Conservation (phyloP, 1,140 invertebrate species). For the Vollenhovia emeryi region DNA sequence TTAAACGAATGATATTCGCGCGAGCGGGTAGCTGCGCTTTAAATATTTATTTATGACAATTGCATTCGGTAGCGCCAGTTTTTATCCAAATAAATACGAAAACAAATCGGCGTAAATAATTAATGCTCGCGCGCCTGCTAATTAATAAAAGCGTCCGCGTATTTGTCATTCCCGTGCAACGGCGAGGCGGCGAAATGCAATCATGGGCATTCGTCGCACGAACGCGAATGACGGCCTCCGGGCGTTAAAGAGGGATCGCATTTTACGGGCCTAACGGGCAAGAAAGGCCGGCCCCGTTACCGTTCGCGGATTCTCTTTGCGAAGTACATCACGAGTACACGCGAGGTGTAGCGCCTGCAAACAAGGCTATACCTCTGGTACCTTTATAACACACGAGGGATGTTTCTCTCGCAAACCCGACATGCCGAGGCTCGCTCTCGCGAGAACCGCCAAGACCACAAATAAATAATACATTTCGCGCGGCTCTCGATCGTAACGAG, state of each 20-base stretch:
- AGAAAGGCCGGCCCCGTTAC: slow-evolving; percentile 21
- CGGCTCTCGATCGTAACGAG: slow-evolving; percentile 60
- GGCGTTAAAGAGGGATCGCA: not conserved
- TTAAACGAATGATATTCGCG: not conserved
- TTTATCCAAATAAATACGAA: slow-evolving; percentile 1
- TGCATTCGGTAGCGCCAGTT: not conserved
- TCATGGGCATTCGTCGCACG: slow-evolving; percentile 61
- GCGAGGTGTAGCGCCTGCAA: slow-evolving; percentile 32
- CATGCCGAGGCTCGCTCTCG: not conserved
- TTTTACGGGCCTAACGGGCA: slow-evolving; percentile 25
- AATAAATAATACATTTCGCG: slow-evolving; percentile 72
- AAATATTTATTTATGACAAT: slow-evolving; percentile 33
- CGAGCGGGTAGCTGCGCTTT: not conserved
- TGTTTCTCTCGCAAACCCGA: slow-evolving; percentile 29
- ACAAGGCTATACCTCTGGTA: slow-evolving; percentile 20
- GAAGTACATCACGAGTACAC: not conserved
- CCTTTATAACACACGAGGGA: slow-evolving; percentile 15
- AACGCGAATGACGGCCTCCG: slow-evolving; percentile 4
- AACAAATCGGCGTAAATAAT: slow-evolving; percentile 5
- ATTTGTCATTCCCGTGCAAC: slow-evolving; percentile 27
- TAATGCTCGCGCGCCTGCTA: slow-evolving; percentile 6
- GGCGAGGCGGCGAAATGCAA: slow-evolving; percentile 23
- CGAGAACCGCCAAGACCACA: slow-evolving; percentile 11
- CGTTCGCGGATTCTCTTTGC: slow-evolving; percentile 31
- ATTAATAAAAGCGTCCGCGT: slow-evolving; percentile 48